Conservation (phyloP, 1,140 invertebrate species). For the Pollicipes pollicipes region DNA sequence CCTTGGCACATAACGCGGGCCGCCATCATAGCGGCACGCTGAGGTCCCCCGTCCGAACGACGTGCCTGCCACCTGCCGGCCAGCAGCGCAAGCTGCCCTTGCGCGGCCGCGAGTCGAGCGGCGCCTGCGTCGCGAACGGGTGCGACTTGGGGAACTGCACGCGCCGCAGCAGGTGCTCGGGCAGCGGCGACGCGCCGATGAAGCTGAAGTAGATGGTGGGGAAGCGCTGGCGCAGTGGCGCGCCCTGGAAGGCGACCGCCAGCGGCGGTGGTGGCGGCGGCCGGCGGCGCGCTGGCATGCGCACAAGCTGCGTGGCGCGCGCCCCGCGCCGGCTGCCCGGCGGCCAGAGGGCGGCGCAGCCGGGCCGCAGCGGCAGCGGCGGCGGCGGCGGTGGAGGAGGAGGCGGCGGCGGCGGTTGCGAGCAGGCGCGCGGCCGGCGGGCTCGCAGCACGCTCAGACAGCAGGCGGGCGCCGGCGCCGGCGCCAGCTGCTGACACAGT, state of each 20-base stretch:
- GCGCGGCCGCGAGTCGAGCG: not conserved
- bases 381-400: too few species aligned
- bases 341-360: not conserved
- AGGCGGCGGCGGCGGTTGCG: too few species aligned
- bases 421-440: too few species aligned
- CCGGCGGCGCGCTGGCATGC: not conserved
- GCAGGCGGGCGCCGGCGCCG: too few species aligned
- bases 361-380: too few species aligned
- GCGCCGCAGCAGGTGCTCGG: slow-evolving; percentile 9
- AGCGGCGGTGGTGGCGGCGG: too few species aligned
- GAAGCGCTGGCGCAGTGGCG: slow-evolving; percentile 4
- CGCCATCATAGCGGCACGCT: not conserved
- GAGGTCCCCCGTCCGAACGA: not conserved
- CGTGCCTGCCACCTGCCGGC: not conserved
- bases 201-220: slow-evolving; percentile 9
- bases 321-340: not conserved
- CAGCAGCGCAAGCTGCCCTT: not conserved
- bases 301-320: not conserved
- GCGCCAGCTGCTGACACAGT: not conserved
- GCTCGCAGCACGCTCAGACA: not conserved
- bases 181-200: slow-evolving; percentile 8
- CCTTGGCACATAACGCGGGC: too few species aligned
- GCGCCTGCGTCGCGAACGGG: slow-evolving; percentile 13
- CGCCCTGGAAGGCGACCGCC: not conserved
- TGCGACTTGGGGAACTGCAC: not conserved